A percentile compares a stretch with the other conserved stretches of the same genome.
Evolutionary conservation across 2,797 vertebrate genomes (phyloP).

Genomic region (Aldrovandia affinis): DNA sequence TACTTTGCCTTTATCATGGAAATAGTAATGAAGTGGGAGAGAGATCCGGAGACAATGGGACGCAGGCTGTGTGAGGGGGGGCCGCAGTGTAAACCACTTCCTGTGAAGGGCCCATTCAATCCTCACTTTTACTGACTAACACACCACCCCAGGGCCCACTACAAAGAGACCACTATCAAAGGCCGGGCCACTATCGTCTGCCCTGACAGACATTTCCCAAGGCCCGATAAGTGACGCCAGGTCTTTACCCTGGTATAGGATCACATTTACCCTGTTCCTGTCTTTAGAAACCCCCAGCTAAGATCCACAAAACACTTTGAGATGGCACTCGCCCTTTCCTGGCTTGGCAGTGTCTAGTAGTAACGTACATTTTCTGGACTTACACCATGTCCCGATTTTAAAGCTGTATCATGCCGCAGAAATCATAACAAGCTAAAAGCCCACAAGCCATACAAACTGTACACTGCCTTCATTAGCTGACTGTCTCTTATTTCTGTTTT

Average conservation of each 20-base stretch:
- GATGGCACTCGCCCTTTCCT: neutral
- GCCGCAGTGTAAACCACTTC: conserved; percentile 82
- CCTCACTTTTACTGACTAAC: conserved; percentile 84
- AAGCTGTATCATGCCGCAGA: neutral
- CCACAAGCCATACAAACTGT: neutral
- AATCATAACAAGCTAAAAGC: neutral
- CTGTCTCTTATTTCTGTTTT: neutral
- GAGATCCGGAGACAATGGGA: conserved; percentile 73
- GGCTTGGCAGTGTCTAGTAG: neutral
- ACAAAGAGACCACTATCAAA: conserved; percentile 81
- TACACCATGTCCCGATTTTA: neutral
- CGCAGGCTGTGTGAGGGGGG: conserved; percentile 36
- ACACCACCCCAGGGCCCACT: conserved; percentile 78
- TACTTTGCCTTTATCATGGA: conserved; percentile 83
- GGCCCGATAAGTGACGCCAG: neutral
- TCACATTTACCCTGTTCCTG: neutral
- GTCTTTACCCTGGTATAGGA: conserved; percentile 9
- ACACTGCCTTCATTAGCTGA: neutral
- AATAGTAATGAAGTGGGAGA: conserved; percentile 83
- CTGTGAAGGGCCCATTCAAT: conserved; percentile 81
- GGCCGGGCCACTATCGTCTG: conserved; percentile 63
- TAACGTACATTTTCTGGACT: neutral
- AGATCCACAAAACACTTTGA: neutral
- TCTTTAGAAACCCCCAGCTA: neutral
- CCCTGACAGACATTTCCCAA: conserved; percentile 66